These are phyloP conservation scores for Urocitellus parryii DNA, from an alignment of 2,113 vertebrate species.

Conservation along the genomic window DNA sequence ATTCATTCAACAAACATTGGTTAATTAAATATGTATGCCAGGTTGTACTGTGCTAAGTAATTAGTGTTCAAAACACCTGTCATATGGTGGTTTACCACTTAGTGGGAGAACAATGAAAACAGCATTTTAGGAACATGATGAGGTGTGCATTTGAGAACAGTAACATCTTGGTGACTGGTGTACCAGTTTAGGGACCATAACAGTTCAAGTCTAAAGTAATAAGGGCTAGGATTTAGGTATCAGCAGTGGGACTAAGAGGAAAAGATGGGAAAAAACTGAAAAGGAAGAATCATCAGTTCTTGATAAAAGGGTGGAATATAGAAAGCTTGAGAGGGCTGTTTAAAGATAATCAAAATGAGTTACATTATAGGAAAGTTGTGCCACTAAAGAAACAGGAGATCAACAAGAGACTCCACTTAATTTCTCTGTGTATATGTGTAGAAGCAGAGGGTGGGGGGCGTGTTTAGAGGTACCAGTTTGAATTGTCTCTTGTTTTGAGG, in stretches of 20 bases:
- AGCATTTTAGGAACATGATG: constrained; percentile 12
- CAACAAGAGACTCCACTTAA: background rate
- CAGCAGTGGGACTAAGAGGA: background rate
- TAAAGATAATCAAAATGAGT: background rate
- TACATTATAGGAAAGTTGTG: background rate
- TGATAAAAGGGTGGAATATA: background rate
- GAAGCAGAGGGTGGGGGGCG: background rate
- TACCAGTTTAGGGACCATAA: background rate
- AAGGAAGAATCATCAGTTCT: background rate
- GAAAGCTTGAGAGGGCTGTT: background rate
- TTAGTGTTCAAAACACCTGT: background rate
- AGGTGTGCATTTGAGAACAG: background rate
- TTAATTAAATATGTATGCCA: background rate
- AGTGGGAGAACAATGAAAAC: background rate
- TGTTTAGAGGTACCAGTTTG: background rate
- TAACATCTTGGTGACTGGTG: background rate
- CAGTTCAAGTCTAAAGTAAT: background rate
- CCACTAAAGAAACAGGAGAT: constrained; percentile 23
- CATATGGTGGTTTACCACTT: background rate
- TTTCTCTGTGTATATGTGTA: background rate
- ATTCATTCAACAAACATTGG: constrained; percentile 7
- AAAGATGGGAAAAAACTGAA: background rate
- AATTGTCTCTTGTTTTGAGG: constrained; percentile 33
- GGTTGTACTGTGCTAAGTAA: background rate
- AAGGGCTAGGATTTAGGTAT: background rate